phyloP scores from a whole-genome alignment of 2,797 vertebrate genomes.

The Paramormyrops hopkinsi region DNA sequence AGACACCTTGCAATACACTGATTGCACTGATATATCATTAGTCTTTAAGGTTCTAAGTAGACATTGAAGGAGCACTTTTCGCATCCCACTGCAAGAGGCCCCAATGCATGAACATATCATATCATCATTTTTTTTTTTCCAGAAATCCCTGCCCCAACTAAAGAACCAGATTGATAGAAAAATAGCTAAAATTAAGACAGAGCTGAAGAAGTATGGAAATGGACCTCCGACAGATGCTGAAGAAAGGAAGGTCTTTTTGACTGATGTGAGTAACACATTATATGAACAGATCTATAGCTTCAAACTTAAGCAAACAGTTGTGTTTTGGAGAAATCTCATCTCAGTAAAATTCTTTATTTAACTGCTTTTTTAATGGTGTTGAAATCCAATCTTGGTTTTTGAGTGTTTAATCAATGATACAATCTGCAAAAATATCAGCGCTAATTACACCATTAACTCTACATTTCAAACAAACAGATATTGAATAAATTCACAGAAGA shows the following conservation, averaged over 20 bases:
- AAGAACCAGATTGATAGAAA: conserved; percentile 67
- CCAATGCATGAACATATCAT: not conserved
- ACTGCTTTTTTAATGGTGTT: not conserved
- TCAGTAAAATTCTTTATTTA: not conserved
- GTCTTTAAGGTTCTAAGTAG: not conserved
- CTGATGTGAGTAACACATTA: conserved; percentile 47
- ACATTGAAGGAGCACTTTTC: not conserved
- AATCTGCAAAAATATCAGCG: not conserved
- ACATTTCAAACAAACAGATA: conserved; percentile 41
- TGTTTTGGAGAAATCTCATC: not conserved
- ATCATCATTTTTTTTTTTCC: not conserved
- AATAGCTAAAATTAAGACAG: conserved; percentile 52
- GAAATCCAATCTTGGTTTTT: not conserved
- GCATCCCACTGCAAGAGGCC: not conserved
- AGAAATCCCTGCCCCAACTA: conserved; percentile 50
- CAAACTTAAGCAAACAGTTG: too few relatives aligned
- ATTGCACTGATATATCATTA: not conserved
- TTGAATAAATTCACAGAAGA: conserved; percentile 57
- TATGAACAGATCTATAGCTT: not conserved
- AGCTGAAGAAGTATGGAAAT: conserved; percentile 59
- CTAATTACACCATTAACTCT: not conserved
- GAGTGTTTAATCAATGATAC: not conserved
- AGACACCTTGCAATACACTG: not conserved
- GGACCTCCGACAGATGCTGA: conserved; percentile 49
- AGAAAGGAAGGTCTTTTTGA: conserved; percentile 49